Evolutionary conservation across 2,797 vertebrate genomes (phyloP).

Genomic region (Diglossa cyanea): DNA sequence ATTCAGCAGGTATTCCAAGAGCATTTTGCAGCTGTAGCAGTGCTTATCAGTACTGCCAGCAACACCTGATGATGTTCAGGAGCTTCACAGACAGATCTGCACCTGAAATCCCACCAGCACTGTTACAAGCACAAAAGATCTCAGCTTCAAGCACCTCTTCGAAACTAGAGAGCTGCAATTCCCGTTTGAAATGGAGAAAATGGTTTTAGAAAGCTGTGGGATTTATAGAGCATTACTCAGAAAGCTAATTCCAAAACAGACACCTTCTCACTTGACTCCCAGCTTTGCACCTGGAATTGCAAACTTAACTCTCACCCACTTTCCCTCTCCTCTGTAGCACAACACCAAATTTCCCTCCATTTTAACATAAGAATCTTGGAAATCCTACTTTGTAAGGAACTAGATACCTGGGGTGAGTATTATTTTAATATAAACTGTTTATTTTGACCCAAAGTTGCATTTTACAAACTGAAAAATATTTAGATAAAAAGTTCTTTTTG

Average conservation of each 20-base stretch:
- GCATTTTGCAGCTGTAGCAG: background rate
- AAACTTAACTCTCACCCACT: background rate
- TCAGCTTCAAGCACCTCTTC: background rate
- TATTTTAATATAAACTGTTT: slow-evolving; percentile 8
- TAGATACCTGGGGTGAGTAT: background rate
- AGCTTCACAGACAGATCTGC: background rate
- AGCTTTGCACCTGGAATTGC: background rate
- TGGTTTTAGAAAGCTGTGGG: background rate
- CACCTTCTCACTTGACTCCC: background rate
- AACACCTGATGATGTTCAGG: background rate
- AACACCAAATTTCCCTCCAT: background rate
- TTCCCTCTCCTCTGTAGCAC: background rate
- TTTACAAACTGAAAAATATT: background rate
- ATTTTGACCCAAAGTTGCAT: background rate
- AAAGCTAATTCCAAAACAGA: background rate
- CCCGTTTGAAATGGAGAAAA: background rate
- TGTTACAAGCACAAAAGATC: background rate
- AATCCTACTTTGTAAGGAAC: background rate
- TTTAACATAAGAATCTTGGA: background rate
- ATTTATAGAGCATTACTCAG: background rate
- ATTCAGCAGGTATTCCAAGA: background rate
- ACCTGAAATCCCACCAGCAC: background rate
- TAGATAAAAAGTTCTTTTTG: background rate
- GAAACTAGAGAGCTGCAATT: background rate
- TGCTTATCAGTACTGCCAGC: background rate